phyloP scores from a whole-genome alignment of 1,140 invertebrate genomes.

The Bombus affinis region DNA sequence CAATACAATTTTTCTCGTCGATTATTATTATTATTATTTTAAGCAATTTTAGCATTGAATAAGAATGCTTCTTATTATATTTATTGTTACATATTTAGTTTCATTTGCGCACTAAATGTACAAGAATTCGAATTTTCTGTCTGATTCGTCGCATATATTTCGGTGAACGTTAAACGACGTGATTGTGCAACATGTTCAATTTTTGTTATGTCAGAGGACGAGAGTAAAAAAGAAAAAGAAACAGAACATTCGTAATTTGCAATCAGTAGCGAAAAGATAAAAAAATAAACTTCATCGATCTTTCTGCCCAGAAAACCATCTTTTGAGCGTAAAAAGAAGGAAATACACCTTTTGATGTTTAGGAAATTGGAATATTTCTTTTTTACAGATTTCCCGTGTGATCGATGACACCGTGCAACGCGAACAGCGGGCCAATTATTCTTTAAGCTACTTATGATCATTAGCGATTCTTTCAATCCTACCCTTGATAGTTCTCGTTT shows the following conservation, averaged over 20 bases:
- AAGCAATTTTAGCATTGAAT: not conserved
- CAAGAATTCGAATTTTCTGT: not conserved
- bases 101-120: no score
- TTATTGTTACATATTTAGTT: not conserved
- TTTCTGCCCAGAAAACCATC: not conserved
- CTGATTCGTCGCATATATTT: not conserved
- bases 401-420: slow-evolving; percentile 5
- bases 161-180: no score
- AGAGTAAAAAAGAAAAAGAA: no score
- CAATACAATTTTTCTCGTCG: no score
- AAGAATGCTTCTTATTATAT: not conserved
- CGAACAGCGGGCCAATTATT: not conserved
- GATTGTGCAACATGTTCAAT: not conserved
- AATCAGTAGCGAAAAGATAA: not conserved
- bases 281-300: slow-evolving; percentile 10
- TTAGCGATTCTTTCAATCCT: not conserved
- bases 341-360: slow-evolving; percentile 14
- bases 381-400: not conserved
- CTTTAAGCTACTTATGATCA: slow-evolving; percentile 26
- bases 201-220: not conserved
- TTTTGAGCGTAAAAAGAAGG: not conserved
- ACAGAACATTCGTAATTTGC: not conserved
- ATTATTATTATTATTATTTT: not conserved
- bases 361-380: slow-evolving; percentile 14
- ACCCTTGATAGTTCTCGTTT: not conserved